These are phyloP conservation scores for Taurulus bubalis DNA, from an alignment of 2,113 vertebrate genomes.

Conservation along the genomic window DNA sequence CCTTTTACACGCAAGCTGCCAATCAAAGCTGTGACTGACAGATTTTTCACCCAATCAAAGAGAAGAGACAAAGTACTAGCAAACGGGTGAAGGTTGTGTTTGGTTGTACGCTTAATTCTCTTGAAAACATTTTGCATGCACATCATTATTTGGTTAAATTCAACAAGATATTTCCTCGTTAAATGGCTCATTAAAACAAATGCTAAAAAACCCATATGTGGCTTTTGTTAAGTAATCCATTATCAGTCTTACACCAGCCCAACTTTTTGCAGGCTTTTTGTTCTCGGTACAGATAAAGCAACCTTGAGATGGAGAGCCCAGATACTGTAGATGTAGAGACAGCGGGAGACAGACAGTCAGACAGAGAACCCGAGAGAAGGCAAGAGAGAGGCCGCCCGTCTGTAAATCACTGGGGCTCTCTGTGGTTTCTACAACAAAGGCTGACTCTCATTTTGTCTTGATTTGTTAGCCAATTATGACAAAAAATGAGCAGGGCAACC, in stretches of 20 bases:
- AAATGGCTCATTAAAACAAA: background rate
- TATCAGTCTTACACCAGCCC: slow-evolving; percentile 31
- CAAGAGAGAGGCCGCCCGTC: slow-evolving; percentile 12
- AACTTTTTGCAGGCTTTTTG: slow-evolving; percentile 46
- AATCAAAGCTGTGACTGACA: slow-evolving; percentile 71
- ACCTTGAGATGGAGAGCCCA: slow-evolving; percentile 38
- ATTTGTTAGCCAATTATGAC: slow-evolving; percentile 64
- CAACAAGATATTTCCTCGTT: background rate
- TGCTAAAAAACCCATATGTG: background rate
- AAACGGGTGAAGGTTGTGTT: background rate
- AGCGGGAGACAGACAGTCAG: slow-evolving; percentile 37
- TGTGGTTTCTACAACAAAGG: slow-evolving; percentile 53
- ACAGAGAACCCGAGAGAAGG: slow-evolving; percentile 29
- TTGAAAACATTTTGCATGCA: slow-evolving; percentile 8
- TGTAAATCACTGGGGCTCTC: slow-evolving; percentile 39
- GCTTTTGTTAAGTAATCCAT: slow-evolving; percentile 32
- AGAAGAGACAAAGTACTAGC: background rate
- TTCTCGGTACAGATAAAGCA: slow-evolving; percentile 54
- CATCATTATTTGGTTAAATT: background rate
- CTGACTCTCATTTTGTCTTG: slow-evolving; percentile 57
- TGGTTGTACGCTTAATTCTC: slow-evolving; percentile 24
- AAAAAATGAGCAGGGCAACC: slow-evolving; percentile 46
- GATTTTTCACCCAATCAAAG: slow-evolving; percentile 46
- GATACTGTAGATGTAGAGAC: slow-evolving; percentile 49
- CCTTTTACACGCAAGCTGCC: slow-evolving; percentile 85